phyloP scores from a whole-genome alignment of 2,797 vertebrate species.

The Pseudochromis fuscus region DNA sequence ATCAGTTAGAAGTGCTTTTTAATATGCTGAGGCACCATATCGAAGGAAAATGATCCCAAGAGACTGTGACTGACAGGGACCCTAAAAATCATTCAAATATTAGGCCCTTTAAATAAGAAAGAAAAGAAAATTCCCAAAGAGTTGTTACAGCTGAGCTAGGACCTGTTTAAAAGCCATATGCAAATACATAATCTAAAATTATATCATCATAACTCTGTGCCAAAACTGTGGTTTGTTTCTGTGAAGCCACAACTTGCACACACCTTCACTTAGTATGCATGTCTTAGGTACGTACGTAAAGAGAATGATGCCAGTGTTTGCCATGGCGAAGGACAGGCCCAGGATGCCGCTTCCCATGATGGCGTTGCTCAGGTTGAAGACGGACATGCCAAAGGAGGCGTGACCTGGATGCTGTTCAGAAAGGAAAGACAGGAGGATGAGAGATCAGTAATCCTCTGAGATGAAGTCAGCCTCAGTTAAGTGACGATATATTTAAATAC shows the following conservation, averaged over 20 bases:
- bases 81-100: too few relatives aligned
- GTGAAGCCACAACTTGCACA: background rate
- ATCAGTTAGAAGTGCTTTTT: background rate
- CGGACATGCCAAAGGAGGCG: slow-evolving; percentile 94
- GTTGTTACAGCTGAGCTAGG: too few relatives aligned
- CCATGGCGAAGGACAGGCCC: slow-evolving; percentile 97
- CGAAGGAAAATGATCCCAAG: too few relatives aligned
- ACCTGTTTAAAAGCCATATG: too few relatives aligned
- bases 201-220: too few relatives aligned
- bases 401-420: slow-evolving; percentile 91
- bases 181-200: too few relatives aligned
- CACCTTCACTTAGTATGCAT: background rate
- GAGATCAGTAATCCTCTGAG: background rate
- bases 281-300: slow-evolving; percentile 88
- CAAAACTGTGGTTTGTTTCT: too few relatives aligned
- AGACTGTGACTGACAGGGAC: too few relatives aligned
- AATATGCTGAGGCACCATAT: too few relatives aligned
- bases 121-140: too few relatives aligned
- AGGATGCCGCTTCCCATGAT: slow-evolving; percentile 99
- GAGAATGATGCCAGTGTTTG: slow-evolving; percentile 96
- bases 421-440: background rate
- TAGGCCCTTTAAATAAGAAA: too few relatives aligned
- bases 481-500: background rate
- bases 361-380: slow-evolving; percentile 97
- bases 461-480: background rate